Percentiles rank a stretch among this genome's conserved stretches.
phyloP scores from a whole-genome alignment of 2,888 invertebrate genomes.

The Tipula helvola region DNA sequence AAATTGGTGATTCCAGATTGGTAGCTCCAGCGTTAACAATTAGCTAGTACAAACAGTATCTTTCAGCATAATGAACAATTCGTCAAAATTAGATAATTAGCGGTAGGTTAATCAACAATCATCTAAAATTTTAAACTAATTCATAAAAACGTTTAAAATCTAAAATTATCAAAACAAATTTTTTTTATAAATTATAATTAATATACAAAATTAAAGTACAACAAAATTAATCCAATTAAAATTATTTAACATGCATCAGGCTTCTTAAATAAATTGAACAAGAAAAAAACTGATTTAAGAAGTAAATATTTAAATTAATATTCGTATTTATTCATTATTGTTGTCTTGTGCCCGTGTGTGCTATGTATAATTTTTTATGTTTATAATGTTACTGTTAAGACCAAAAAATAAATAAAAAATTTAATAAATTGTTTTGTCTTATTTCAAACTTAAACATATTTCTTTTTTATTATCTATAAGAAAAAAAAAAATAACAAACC shows the following conservation, averaged over 20 bases:
- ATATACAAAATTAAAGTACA: not conserved
- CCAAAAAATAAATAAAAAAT: not conserved
- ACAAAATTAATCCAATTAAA: conserved; percentile 4
- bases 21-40: too few species aligned
- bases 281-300: not conserved
- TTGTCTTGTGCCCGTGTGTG: not conserved
- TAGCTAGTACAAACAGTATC: too few species aligned
- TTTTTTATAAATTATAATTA: not conserved
- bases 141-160: too few species aligned
- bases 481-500: not conserved
- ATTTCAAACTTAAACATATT: not conserved
- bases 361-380: not conserved
- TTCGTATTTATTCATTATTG: not conserved
- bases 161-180: too few species aligned
- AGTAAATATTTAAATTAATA: conserved; percentile 4
- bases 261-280: not conserved
- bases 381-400: not conserved
- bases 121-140: too few species aligned
- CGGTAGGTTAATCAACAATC: too few species aligned
- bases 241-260: conserved; percentile 6
- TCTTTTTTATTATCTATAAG: not conserved
- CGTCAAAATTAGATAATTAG: too few species aligned
- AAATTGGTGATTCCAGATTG: too few species aligned
- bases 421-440: not conserved
- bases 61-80: too few species aligned